Percentiles rank a stretch among this genome's conserved stretches.
Evolutionary conservation across 1,140 invertebrate species (phyloP).

Genomic region (Pteromalus puparum): DNA sequence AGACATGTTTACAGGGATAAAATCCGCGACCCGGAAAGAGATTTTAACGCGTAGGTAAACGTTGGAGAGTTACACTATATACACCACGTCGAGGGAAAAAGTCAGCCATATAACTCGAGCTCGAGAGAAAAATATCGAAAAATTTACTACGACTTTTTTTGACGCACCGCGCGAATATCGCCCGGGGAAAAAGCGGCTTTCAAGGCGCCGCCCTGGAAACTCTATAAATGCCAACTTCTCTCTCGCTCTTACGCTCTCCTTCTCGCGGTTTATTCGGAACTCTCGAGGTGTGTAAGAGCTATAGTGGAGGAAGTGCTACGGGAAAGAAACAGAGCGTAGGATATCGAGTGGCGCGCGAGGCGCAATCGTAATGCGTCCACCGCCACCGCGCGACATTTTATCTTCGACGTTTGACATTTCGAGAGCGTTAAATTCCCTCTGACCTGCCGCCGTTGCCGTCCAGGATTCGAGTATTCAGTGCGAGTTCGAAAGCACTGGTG

Average conservation of each 20-base stretch:
- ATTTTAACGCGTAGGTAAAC: background rate
- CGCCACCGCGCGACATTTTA: slow-evolving; percentile 59
- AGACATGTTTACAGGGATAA: background rate
- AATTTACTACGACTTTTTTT: background rate
- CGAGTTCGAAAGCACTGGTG: background rate
- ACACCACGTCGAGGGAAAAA: background rate
- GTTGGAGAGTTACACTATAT: background rate
- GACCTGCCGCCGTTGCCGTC: slow-evolving; percentile 6
- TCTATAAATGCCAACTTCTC: background rate
- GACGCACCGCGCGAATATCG: background rate
- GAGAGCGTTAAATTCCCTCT: slow-evolving; percentile 64
- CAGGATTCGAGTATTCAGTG: background rate
- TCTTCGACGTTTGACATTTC: slow-evolving; percentile 68
- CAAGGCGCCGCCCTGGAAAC: background rate
- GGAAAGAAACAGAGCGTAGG: slow-evolving; percentile 21
- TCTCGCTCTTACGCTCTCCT: no score
- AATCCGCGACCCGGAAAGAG: background rate
- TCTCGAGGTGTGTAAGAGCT: background rate
- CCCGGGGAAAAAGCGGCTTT: background rate
- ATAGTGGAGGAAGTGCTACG: slow-evolving; percentile 36
- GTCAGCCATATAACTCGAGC: background rate
- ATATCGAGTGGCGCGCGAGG: background rate
- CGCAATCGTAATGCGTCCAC: background rate
- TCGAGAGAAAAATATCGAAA: background rate
- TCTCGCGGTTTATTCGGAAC: background rate